Conservation (phyloP, 1,140 invertebrate genomes). For the Pseudachorutes palmiensis region DNA sequence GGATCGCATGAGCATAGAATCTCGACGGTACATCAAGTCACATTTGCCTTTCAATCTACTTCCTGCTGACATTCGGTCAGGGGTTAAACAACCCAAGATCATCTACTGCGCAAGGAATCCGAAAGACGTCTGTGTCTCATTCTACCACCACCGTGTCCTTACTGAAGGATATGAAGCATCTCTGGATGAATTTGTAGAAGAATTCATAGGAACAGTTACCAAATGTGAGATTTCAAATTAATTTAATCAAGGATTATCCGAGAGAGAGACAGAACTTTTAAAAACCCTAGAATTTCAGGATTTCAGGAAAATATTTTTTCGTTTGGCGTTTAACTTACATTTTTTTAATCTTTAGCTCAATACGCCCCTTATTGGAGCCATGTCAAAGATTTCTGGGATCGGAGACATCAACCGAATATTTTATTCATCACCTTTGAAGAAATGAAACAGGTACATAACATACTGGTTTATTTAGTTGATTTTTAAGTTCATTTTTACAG, state of each 20-base stretch:
- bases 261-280: no score
- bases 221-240: background rate
- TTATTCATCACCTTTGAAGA: slow-evolving; percentile 36
- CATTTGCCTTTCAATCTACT: slow-evolving; percentile 67
- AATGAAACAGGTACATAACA: slow-evolving; percentile 29
- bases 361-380: slow-evolving; percentile 34
- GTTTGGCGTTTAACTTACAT: no score
- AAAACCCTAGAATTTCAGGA: no score
- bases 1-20: slow-evolving; percentile 10
- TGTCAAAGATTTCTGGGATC: slow-evolving; percentile 26
- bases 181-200: slow-evolving; percentile 48
- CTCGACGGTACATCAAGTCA: slow-evolving; percentile 61
- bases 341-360: slow-evolving; percentile 9
- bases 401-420: slow-evolving; percentile 29
- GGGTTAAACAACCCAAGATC: slow-evolving; percentile 46
- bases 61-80: slow-evolving; percentile 53
- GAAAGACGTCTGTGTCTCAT: slow-evolving; percentile 87
- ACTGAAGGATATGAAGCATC: slow-evolving; percentile 56
- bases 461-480: background rate
- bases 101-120: slow-evolving; percentile 86
- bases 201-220: slow-evolving; percentile 28
- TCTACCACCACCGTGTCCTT: slow-evolving; percentile 72
- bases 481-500: slow-evolving; percentile 37
- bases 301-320: no score
- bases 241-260: no score